These are phyloP conservation scores for Latrodectus geometricus DNA, from an alignment of 1,140 invertebrate species.

Conservation along the genomic window DNA sequence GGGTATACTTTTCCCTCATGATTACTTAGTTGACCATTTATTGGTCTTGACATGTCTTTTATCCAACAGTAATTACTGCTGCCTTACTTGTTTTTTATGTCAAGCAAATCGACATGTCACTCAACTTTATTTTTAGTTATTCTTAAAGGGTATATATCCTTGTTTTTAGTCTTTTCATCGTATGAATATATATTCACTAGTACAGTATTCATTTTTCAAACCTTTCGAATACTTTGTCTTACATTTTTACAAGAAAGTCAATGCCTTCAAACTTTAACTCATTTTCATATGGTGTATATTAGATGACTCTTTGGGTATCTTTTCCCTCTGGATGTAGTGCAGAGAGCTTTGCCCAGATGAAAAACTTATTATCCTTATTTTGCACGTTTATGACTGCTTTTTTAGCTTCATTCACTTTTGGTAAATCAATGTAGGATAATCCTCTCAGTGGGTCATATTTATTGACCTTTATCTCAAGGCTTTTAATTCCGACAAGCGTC, in stretches of 20 bases:
- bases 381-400: too few relatives aligned
- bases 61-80: constrained; percentile 32
- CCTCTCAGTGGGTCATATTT: too few relatives aligned
- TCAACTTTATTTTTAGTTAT: constrained; percentile 16
- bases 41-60: background rate
- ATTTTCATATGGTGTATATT: constrained; percentile 22
- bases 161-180: background rate
- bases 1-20: background rate
- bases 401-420: too few relatives aligned
- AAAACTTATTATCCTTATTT: constrained; percentile 48
- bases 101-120: constrained; percentile 30
- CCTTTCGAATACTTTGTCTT: background rate
- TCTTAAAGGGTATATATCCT: constrained; percentile 4
- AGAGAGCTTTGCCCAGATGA: constrained; percentile 39
- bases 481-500: too few relatives aligned
- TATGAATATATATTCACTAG: constrained; percentile 36
- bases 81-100: constrained; percentile 6
- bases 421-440: too few relatives aligned
- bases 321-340: constrained; percentile 10
- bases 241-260: constrained; percentile 4
- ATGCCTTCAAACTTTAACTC: constrained; percentile 12
- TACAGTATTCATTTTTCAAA: constrained; percentile 46
- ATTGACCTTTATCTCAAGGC: too few relatives aligned
- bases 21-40: background rate
- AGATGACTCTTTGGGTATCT: background rate